A percentile compares a stretch with the other conserved stretches of the same genome.
phyloP scores from a whole-genome alignment of 2,113 vertebrate genomes.

The Tachuris rubrigastra region DNA sequence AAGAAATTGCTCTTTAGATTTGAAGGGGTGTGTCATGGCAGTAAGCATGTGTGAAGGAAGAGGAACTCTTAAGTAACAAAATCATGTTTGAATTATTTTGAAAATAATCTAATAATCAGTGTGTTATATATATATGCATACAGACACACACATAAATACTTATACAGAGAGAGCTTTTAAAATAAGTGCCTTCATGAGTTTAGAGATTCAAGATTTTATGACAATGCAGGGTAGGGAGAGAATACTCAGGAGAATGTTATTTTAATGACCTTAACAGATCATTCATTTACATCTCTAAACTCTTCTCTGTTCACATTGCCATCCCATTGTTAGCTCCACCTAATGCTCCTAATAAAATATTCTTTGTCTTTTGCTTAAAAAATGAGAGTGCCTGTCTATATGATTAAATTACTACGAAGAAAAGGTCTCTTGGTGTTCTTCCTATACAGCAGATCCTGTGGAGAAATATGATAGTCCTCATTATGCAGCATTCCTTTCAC shows the following conservation, averaged over 20 bases:
- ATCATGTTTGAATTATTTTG: neutral
- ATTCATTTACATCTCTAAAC: conserved; percentile 5
- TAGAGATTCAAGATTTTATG: neutral
- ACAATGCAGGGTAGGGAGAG: neutral
- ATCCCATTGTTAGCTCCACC: conserved; percentile 16
- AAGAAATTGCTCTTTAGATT: neutral
- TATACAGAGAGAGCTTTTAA: neutral
- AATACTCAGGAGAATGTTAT: neutral
- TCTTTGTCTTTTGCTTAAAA: conserved; percentile 49
- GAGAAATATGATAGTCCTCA: conserved; percentile 43
- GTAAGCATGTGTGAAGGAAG: neutral
- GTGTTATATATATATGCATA: neutral
- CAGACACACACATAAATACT: neutral
- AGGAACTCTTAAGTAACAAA: neutral
- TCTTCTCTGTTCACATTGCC: neutral
- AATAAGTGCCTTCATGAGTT: neutral
- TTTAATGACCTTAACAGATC: conserved; percentile 39
- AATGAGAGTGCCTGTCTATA: conserved; percentile 24
- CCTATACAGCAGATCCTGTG: neutral
- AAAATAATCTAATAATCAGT: neutral
- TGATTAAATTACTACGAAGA: conserved; percentile 41
- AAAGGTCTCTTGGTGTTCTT: neutral
- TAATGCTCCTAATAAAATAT: conserved; percentile 49
- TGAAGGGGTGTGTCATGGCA: accelerated
- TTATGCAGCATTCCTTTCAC: conserved; percentile 14